Percentiles rank a stretch among this genome's conserved stretches.
Conservation (phyloP, 2,888 invertebrate genomes). For the Sinhomidia bicolor region DNA sequence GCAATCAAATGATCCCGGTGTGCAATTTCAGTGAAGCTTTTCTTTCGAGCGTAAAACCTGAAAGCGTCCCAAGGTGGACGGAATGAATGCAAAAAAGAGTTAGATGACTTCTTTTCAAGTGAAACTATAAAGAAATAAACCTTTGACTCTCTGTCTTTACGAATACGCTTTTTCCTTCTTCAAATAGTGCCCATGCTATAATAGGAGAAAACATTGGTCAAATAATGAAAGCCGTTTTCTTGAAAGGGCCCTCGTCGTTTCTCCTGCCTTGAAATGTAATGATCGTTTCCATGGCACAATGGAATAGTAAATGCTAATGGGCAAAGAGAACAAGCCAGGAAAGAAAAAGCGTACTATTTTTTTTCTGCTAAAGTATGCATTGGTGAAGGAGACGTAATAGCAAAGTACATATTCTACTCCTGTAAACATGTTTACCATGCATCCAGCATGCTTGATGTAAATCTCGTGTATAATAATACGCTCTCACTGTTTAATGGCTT, state of each 20-base stretch:
- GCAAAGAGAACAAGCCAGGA: not conserved
- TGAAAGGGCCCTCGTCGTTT: not conserved
- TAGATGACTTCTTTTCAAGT: not conserved
- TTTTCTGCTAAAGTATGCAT: not conserved
- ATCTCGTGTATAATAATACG: not conserved
- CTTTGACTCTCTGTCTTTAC: not conserved
- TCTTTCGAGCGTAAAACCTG: not conserved
- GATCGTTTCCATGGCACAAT: slow-evolving; percentile 5
- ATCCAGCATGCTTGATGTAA: not conserved
- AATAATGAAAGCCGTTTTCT: slow-evolving; percentile 31
- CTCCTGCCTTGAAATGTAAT: slow-evolving; percentile 19
- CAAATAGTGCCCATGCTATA: slow-evolving; percentile 14
- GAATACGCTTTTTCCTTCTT: not conserved
- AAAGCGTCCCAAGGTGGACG: not conserved
- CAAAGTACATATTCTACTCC: not conserved
- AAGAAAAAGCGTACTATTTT: not conserved
- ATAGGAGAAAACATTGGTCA: slow-evolving; percentile 29
- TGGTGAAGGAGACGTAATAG: no score
- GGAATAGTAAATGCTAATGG: slow-evolving; percentile 26
- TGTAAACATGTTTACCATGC: not conserved
- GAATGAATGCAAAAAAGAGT: not conserved
- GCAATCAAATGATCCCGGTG: slow-evolving; percentile 63
- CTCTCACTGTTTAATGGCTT: slow-evolving; percentile 7
- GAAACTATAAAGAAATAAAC: not conserved
- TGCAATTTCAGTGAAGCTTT: slow-evolving; percentile 51